Evolutionary conservation across 2,797 vertebrate species (phyloP).

Genomic region (Xenopus petersii): DNA sequence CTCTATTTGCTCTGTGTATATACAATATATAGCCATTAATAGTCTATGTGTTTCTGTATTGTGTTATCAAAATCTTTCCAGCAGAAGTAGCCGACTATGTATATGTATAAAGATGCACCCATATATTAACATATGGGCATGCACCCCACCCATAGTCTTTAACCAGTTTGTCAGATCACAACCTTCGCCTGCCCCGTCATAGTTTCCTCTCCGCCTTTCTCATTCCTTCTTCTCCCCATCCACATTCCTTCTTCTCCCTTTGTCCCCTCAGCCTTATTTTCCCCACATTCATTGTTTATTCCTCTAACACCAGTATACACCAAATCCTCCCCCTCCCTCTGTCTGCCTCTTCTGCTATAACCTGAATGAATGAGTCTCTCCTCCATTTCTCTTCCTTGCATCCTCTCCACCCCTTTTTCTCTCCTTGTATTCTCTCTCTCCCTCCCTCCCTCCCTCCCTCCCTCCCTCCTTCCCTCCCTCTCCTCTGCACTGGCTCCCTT

Average conservation of each 20-base stretch:
- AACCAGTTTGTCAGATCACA: no score
- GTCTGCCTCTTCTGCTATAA: conserved; percentile 28
- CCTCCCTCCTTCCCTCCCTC: conserved; percentile 8
- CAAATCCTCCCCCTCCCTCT: conserved; percentile 26
- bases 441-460: background rate
- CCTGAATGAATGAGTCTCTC: conserved; percentile 35
- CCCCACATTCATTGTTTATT: background rate
- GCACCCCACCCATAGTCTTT: no score
- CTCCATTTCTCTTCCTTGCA: conserved; percentile 18
- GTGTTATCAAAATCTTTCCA: no score
- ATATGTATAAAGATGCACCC: no score
- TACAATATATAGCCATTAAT: no score
- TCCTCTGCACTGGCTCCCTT: conserved; percentile 30
- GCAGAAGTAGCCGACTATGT: no score
- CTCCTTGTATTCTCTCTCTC: background rate
- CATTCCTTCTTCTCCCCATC: background rate
- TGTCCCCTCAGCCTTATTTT: conserved; percentile 1
- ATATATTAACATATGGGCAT: no score
- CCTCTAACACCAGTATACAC: conserved; percentile 18
- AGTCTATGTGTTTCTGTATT: no score
- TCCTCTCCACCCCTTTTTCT: conserved; percentile 16
- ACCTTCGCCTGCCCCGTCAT: no score
- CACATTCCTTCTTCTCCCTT: background rate
- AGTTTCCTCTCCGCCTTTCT: no score
- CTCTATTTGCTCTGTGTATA: no score